Base-by-base conservation (phyloP, 2,113 vertebrate genomes). In the Myotis lucifugus region DNA sequence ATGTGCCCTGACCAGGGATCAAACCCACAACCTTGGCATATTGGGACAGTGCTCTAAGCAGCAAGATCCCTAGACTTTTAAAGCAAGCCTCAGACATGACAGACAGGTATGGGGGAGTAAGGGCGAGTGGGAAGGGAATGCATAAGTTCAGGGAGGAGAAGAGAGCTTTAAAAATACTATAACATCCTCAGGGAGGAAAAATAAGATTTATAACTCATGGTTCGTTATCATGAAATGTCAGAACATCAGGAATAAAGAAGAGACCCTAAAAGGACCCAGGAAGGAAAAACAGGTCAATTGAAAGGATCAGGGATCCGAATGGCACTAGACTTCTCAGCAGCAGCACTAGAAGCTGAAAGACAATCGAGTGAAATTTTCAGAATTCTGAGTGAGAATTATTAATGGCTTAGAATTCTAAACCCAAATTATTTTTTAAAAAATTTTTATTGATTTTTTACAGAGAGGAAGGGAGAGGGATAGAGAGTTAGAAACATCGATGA, bases 221-320 rank as follows among this genome's bases (percentile, higher is more conserved):
- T 52, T 79, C 29, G 48, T 76, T 84, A 90, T 56, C 78, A 89
- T 12, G 50, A 93, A 95, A 92, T 66, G 25, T 76, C 86, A 85
- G 42, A 77, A 87, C 37, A 94, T 42, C 54, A 37, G 73, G 48
- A 48, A 92, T 69, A 70, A 74, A 79, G 48, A 77, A 85, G 92
- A 91, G 78, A 69, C 48, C 64, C 27, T 32, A 27, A 64, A 83
- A 85, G 21, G 4, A 77, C 6, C 14, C 46, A 89, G 78, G 88
- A 42, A 79, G 69, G 25, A 54, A 78, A 82, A 77, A 88, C n/a
- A 81, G 32, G 52, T 72, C 21, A 72, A 10, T 25, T 42, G 29
- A 89, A 64, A 56, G 42, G 11, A 88, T 40, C 15, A 21, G 73
- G 34, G 52, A 82, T 76, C 77, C 88, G 64, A 90, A 70, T 13